Conservation (phyloP, 2,113 vertebrate species). For the Camelus dromedarius region DNA sequence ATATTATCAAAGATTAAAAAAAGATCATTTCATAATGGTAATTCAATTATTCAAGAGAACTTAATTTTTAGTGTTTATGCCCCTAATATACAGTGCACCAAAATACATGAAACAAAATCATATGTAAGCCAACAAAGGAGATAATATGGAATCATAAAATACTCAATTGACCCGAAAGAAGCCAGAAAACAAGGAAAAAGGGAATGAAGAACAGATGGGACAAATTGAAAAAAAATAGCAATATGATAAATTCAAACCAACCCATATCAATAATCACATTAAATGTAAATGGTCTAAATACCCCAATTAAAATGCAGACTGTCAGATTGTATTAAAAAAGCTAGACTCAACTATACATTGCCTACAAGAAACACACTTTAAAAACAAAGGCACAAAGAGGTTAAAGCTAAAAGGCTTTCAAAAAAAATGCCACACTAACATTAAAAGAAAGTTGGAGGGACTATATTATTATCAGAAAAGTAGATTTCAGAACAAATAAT, state of each 20-base stretch:
- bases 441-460: background rate
- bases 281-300: slow-evolving; percentile 3
- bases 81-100: slow-evolving; percentile 25
- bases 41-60: slow-evolving; percentile 34
- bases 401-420: background rate
- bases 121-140: background rate
- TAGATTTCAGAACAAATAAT: slow-evolving; percentile 36
- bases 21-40: slow-evolving; percentile 23
- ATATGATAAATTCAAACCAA: background rate
- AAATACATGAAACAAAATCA: slow-evolving; percentile 32
- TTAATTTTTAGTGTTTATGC: slow-evolving; percentile 44
- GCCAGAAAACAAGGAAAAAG: background rate
- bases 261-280: background rate
- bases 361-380: slow-evolving; percentile 7
- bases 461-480: slow-evolving; percentile 1
- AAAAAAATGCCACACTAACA: too few species aligned
- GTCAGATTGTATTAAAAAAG: slow-evolving; percentile 3
- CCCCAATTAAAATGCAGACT: background rate
- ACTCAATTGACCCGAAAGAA: background rate
- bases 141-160: slow-evolving; percentile 18
- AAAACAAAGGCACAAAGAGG: background rate
- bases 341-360: background rate
- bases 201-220: slow-evolving; percentile 15
- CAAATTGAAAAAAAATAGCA: slow-evolving; percentile 30
- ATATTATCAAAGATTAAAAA: slow-evolving; percentile 24